These are phyloP conservation scores for Paramormyrops kingsleyae DNA, from an alignment of 2,113 vertebrate genomes.

Conservation along the genomic window DNA sequence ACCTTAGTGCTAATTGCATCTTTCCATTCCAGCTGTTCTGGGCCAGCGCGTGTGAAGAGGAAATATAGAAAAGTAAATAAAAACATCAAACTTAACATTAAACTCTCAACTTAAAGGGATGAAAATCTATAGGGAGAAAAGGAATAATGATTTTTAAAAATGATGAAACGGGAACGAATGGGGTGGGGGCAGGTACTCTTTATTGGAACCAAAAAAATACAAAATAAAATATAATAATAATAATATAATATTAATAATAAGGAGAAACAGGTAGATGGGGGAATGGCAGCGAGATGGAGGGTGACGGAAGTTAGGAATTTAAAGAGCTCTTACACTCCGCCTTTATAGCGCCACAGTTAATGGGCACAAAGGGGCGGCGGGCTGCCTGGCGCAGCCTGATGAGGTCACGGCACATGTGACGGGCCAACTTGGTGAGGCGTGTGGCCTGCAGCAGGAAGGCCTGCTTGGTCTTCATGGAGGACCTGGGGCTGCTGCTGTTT, in stretches of 20 bases:
- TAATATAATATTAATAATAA: constrained; percentile 58
- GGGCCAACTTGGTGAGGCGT: constrained; percentile 92
- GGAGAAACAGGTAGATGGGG: constrained; percentile 41
- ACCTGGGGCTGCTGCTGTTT: constrained; percentile 89
- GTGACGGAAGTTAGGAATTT: constrained; percentile 88
- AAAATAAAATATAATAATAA: constrained; percentile 60
- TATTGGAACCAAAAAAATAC: constrained; percentile 65
- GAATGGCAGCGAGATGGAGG: constrained; percentile 34
- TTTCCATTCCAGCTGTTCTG: neutral
- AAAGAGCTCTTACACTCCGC: constrained; percentile 99
- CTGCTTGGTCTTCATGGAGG: constrained; percentile 94
- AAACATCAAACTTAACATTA: neutral
- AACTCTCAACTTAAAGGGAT: neutral
- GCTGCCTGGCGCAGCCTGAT: constrained; percentile 91
- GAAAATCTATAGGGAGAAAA: constrained; percentile 20
- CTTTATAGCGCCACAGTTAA: constrained; percentile 99
- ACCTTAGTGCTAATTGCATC: constrained; percentile 22
- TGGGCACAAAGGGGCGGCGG: constrained; percentile 94
- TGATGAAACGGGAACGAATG: constrained; percentile 65
- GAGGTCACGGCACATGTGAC: constrained; percentile 94
- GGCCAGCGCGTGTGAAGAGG: neutral
- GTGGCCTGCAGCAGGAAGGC: constrained; percentile 93
- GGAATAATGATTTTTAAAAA: constrained; percentile 44
- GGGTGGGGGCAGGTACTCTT: constrained; percentile 66
- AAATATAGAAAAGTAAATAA: neutral